A percentile compares a stretch with the other conserved stretches of the same genome.
phyloP scores from a whole-genome alignment of 2,113 vertebrate species.

The Antidorcas marsupialis region DNA sequence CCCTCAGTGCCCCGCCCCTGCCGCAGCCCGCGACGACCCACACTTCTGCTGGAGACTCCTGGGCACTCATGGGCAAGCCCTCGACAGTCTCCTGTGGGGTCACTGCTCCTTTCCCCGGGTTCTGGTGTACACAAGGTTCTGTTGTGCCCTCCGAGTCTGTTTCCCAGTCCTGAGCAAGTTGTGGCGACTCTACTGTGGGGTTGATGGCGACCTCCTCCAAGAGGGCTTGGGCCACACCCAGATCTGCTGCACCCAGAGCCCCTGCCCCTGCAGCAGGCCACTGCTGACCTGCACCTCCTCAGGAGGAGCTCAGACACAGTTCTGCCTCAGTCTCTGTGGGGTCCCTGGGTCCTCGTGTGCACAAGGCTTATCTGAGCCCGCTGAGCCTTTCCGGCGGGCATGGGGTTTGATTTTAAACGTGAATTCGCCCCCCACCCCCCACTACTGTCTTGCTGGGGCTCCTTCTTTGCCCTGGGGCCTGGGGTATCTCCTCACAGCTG shows the following conservation, averaged over 20 bases:
- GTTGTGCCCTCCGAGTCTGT: background rate
- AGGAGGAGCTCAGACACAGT: background rate
- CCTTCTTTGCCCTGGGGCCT: background rate
- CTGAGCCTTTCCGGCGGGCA: rapidly evolving
- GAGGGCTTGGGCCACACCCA: background rate
- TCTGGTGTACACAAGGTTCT: background rate
- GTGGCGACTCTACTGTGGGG: background rate
- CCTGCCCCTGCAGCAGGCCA: background rate
- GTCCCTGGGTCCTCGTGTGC: rapidly evolving
- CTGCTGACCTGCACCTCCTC: rapidly evolving
- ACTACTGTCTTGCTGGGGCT: background rate
- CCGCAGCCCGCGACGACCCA: background rate
- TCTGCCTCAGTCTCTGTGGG: background rate
- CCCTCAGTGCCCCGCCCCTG: background rate
- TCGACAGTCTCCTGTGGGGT: background rate
- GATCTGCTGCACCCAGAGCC: background rate
- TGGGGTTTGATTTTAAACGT: rapidly evolving
- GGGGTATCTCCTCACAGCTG: background rate
- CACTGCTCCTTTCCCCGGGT: background rate
- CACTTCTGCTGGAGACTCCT: background rate
- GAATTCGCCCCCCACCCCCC: background rate
- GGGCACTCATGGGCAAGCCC: rapidly evolving
- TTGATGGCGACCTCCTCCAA: background rate
- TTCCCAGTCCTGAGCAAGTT: background rate
- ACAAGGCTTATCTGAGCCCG: background rate